Base-by-base conservation (phyloP, 2,113 vertebrate genomes). In the Chionodraco myersi region DNA sequence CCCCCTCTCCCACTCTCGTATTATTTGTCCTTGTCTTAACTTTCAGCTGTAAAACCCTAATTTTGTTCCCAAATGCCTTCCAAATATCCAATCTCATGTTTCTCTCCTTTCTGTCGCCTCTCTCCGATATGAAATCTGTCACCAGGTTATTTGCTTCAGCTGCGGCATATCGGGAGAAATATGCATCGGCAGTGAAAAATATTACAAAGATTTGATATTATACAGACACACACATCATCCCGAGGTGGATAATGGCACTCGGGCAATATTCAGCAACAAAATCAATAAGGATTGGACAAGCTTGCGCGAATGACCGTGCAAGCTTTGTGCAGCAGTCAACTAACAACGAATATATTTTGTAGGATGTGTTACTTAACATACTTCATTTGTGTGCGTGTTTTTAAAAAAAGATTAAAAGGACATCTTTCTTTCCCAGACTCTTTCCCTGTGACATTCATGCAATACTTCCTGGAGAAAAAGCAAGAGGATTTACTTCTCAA, bases 271-370 rank as follows among this genome's bases (percentile, higher is more conserved):
- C 91, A 90, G 85, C 84, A 82, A 79, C 77, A 76, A 85, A 92
- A 93, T 94, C 92, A 93, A 93, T 93, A 93, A 83, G 67, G 88
- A 87, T 92, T 84, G 88, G 86, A 91, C 77, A 86, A 83, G 85
- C 47, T 53, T 79, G 77, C 54, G 58, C 26, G 3, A 65, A 60
- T 10, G 59, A 78, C 82, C 71, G 65, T 8, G 10, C 26, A 1
- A 30, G 69, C 81, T 82, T 11, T 77, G 60, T 62, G 66, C 69
- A 64, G 67, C 78, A 79, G 74, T 91, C 88, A 77, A 86, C 84
- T 70, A 80, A 88, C 74, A 74, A 87, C 79, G 84, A 66, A 88
- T 86, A 76, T 63, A 78, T 92, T 85, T 83, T 74, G 54, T 54
- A 13, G 45, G 60, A 78, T 70, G 66, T 65, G 67, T 83, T 62